Percentiles rank a stretch among this genome's conserved stretches.
phyloP scores from a whole-genome alignment of 2,113 vertebrate genomes.

The Myodes glareolus region DNA sequence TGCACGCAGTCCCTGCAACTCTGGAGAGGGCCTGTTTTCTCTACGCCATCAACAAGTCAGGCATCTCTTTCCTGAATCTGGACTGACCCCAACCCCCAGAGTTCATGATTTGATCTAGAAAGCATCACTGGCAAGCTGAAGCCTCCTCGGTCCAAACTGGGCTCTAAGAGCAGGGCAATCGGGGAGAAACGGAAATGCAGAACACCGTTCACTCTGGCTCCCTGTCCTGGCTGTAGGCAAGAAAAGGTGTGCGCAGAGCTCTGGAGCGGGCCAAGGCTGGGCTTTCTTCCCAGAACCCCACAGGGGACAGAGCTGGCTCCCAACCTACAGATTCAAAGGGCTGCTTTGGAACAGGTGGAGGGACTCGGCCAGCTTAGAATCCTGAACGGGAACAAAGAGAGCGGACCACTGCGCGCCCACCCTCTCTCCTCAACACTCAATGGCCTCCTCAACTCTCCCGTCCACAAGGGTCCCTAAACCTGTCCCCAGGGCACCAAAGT shows the following conservation, averaged over 20 bases:
- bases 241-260: conserved; percentile 76
- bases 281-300: conserved; percentile 82
- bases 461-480: neutral
- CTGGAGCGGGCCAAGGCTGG: conserved; percentile 60
- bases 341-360: conserved; percentile 84
- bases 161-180: conserved; percentile 68
- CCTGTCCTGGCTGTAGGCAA: conserved; percentile 70
- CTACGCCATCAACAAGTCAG: fast-evolving
- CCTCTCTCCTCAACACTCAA: neutral
- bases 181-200: conserved; percentile 56
- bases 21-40: neutral
- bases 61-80: neutral
- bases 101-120: neutral
- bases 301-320: conserved; percentile 75
- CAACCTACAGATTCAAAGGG: conserved; percentile 68
- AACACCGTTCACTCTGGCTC: conserved; percentile 77
- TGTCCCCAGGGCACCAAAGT: conserved; percentile 2
- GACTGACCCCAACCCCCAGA: neutral
- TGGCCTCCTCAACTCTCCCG: neutral
- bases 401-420: neutral
- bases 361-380: neutral
- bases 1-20: fast-evolving
- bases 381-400: neutral
- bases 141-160: conserved; percentile 68
- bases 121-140: neutral